phyloP scores from a whole-genome alignment of 1,140 invertebrate species.

The Microplitis mediator region DNA sequence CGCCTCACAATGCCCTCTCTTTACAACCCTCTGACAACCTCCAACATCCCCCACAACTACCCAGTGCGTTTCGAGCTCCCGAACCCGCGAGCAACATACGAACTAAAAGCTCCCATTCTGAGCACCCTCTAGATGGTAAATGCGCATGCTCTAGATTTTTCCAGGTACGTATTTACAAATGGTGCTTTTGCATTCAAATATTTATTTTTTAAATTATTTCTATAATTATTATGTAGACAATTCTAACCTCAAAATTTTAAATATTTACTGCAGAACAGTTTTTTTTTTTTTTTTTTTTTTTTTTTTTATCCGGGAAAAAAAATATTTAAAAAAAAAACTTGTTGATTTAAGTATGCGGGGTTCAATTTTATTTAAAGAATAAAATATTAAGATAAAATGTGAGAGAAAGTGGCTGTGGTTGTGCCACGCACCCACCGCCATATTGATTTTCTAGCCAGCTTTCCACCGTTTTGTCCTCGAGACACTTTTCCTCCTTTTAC shows the following conservation, averaged over 20 bases:
- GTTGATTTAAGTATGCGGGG: too few species aligned
- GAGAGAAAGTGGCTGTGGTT: neutral
- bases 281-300: too few species aligned
- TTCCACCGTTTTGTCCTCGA: slow-evolving; percentile 40
- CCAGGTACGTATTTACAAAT: slow-evolving; percentile 20
- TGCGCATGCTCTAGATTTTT: neutral
- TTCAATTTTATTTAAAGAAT: neutral
- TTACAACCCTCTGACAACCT: neutral
- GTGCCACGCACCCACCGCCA: slow-evolving; percentile 51
- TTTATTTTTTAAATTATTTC: too few species aligned
- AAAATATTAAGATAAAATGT: neutral
- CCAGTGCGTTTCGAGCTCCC: neutral
- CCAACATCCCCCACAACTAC: neutral
- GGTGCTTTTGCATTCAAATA: too few species aligned
- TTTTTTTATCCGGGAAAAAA: too few species aligned
- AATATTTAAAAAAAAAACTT: too few species aligned
- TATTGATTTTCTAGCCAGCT: slow-evolving; percentile 54
- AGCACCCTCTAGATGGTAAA: too few species aligned
- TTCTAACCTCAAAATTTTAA: too few species aligned
- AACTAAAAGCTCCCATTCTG: too few species aligned
- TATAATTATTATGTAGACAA: too few species aligned
- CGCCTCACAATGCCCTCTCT: neutral
- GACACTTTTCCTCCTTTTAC: neutral
- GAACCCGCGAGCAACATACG: too few species aligned
- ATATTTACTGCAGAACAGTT: too few species aligned